Percentiles rank a stretch among this genome's conserved stretches.
phyloP scores from a whole-genome alignment of 2,797 vertebrate genomes.

The Ctenopoma multispine region DNA sequence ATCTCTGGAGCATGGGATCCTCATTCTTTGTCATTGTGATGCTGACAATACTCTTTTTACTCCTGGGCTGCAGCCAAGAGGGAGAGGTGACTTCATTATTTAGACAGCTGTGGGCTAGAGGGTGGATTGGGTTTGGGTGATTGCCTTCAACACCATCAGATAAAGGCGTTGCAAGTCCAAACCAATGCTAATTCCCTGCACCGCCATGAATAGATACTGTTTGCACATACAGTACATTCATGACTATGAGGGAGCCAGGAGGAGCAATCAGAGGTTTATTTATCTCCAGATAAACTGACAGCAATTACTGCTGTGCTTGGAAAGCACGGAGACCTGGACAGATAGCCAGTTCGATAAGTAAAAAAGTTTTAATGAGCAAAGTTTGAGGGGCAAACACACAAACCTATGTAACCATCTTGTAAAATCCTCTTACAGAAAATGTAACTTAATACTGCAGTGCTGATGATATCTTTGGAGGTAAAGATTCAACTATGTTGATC shows the following conservation, averaged over 20 bases:
- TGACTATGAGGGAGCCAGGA: slow-evolving; percentile 22
- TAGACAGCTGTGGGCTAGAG: slow-evolving; percentile 36
- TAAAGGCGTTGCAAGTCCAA: slow-evolving; percentile 37
- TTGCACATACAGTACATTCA: slow-evolving; percentile 36
- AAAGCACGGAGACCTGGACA: slow-evolving; percentile 55
- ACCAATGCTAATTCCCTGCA: slow-evolving; percentile 31
- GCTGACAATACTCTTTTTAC: slow-evolving; percentile 67
- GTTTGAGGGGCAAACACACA: slow-evolving; percentile 30
- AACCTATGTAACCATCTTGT: slow-evolving; percentile 16
- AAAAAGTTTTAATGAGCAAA: slow-evolving; percentile 70
- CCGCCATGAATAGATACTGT: slow-evolving; percentile 10
- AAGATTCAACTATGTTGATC: not conserved
- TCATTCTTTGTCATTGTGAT: slow-evolving; percentile 63
- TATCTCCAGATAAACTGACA: slow-evolving; percentile 59
- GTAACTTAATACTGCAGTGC: not conserved
- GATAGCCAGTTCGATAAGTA: slow-evolving; percentile 41
- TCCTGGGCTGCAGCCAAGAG: slow-evolving; percentile 64
- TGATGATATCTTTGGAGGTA: not conserved
- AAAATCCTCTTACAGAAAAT: slow-evolving; percentile 2
- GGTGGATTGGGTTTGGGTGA: not conserved
- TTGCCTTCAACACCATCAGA: slow-evolving; percentile 36
- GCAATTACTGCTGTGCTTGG: slow-evolving; percentile 61
- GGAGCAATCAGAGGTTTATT: slow-evolving; percentile 49
- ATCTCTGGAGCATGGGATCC: slow-evolving; percentile 44
- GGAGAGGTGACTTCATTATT: slow-evolving; percentile 73